These are phyloP conservation scores for Phalloptychus januarius DNA, from an alignment of 2,797 vertebrate genomes.

Conservation along the genomic window DNA sequence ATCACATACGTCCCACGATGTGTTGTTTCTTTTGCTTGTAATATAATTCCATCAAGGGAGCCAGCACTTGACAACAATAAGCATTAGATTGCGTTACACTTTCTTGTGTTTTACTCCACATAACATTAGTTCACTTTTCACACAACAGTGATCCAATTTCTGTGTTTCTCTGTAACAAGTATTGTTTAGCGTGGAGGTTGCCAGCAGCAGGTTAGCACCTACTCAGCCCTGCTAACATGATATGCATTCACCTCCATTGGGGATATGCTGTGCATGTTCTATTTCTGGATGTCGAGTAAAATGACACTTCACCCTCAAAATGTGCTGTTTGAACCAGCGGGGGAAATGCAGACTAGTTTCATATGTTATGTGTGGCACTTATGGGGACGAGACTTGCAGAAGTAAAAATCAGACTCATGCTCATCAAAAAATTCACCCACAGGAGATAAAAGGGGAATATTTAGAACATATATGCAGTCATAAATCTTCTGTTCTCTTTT, in stretches of 20 bases:
- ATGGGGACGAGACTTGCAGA: conserved; percentile 34
- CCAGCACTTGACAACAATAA: conserved; percentile 69
- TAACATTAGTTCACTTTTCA: conserved; percentile 75
- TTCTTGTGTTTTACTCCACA: conserved; percentile 74
- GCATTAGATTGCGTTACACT: conserved; percentile 73
- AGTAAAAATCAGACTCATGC: conserved; percentile 3
- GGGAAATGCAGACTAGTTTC: conserved; percentile 28
- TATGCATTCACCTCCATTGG: conserved; percentile 76
- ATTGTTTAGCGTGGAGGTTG: conserved; percentile 79
- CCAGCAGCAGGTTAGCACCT: conserved; percentile 84
- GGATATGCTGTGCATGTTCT: conserved; percentile 66
- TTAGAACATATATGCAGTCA: background rate
- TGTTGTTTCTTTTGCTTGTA: conserved; percentile 64
- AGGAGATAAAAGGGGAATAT: background rate
- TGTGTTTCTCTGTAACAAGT: conserved; percentile 77
- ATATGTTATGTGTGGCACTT: conserved; percentile 39
- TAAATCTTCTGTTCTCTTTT: background rate
- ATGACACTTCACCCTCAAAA: conserved; percentile 74
- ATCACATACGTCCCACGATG: conserved; percentile 6
- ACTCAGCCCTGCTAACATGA: conserved; percentile 78
- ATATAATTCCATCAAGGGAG: conserved; percentile 69
- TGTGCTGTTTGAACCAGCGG: conserved; percentile 46
- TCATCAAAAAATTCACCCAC: background rate
- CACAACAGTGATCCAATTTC: conserved; percentile 81
- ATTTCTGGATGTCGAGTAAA: conserved; percentile 79